Conservation (phyloP, 2,888 invertebrate species). For the Leucozona laternaria region DNA sequence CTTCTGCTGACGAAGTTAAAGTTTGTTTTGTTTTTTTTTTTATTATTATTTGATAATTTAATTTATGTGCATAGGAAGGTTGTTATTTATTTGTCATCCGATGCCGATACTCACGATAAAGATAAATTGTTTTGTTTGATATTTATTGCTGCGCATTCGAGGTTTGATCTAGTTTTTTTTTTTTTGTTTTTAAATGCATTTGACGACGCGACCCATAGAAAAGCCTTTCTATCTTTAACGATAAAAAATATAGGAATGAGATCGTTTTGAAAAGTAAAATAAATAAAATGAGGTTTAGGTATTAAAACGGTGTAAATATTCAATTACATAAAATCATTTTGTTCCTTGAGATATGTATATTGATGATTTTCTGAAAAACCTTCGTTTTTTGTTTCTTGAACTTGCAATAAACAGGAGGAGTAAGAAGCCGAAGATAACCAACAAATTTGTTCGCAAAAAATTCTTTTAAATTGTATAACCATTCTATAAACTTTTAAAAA, state of each 20-base stretch:
- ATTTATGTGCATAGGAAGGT: conserved; percentile 45
- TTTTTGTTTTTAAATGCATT: not conserved
- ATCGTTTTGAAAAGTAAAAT: not conserved
- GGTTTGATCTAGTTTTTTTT: conserved; percentile 24
- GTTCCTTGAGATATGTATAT: no score
- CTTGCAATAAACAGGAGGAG: no score
- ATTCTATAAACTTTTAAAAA: no score
- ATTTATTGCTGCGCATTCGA: conserved; percentile 16
- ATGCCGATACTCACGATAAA: conserved; percentile 17
- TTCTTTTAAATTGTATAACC: no score
- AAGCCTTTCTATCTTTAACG: not conserved
- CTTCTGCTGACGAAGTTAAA: conserved; percentile 22
- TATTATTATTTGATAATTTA: conserved; percentile 30
- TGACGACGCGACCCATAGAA: not conserved
- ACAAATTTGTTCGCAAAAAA: no score
- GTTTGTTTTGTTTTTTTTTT: conserved; percentile 13
- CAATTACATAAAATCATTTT: no score
- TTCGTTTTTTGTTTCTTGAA: no score
- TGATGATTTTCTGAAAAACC: no score
- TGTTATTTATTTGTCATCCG: conserved; percentile 28
- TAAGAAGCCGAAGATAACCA: no score
- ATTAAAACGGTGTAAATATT: no score
- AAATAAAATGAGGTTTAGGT: not conserved
- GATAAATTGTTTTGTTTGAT: conserved; percentile 22
- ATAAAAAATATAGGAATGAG: not conserved